These are phyloP conservation scores for Characodon lateralis DNA, from an alignment of 2,797 vertebrate genomes.

Conservation along the genomic window DNA sequence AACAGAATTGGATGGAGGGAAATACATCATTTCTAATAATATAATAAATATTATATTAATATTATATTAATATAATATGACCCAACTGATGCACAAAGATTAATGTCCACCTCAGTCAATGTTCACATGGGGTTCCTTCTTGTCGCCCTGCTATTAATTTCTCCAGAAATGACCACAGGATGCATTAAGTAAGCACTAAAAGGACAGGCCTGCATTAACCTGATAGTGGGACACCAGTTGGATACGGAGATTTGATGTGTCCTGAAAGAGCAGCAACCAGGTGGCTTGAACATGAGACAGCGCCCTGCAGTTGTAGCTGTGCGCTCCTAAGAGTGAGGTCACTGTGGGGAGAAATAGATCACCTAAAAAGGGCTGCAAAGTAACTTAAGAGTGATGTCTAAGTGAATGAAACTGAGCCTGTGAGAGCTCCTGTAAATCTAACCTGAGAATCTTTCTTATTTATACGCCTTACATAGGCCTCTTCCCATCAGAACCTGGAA, in stretches of 20 bases:
- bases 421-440: constrained; percentile 78
- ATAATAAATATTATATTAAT: no score
- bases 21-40: background rate
- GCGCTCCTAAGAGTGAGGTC: constrained; percentile 40
- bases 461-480: constrained; percentile 66
- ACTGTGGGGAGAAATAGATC: constrained; percentile 63
- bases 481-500: constrained; percentile 75
- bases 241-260: constrained; percentile 55
- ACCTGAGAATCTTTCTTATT: constrained; percentile 73
- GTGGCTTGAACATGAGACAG: constrained; percentile 64
- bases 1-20: background rate
- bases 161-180: constrained; percentile 73
- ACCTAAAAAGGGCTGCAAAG: constrained; percentile 63
- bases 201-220: constrained; percentile 64
- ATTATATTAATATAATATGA: constrained; percentile 3
- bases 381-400: constrained; percentile 78
- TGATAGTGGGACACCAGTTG: constrained; percentile 65
- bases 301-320: constrained; percentile 34
- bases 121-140: constrained; percentile 14
- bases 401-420: constrained; percentile 75
- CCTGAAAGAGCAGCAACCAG: constrained; percentile 48
- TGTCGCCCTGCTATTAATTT: constrained; percentile 60
- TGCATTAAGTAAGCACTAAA: constrained; percentile 78
- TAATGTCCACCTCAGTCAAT: constrained; percentile 46
- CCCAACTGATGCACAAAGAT: constrained; percentile 25